Conservation (phyloP, 2,888 invertebrate genomes). For the Andrena marginata region DNA sequence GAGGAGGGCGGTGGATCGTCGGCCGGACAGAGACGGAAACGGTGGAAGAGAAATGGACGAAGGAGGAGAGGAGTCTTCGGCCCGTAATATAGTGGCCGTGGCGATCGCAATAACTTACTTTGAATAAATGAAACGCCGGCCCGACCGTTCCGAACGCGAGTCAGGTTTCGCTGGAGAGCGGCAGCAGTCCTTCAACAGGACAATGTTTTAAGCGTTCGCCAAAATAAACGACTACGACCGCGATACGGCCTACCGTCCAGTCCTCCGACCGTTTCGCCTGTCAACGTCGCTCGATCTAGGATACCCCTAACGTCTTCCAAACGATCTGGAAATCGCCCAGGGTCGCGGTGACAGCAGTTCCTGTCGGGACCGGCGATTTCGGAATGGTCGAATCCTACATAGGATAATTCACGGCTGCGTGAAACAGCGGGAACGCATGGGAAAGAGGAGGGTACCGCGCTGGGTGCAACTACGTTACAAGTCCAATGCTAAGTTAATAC, state of each 20-base stretch:
- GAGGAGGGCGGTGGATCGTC: conserved; percentile 21
- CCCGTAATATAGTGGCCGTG: conserved; percentile 81
- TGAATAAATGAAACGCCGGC: conserved; percentile 83
- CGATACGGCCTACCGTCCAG: conserved; percentile 50
- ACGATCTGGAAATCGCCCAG: conserved; percentile 29
- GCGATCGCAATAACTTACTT: conserved; percentile 84
- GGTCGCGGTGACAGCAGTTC: conserved; percentile 32
- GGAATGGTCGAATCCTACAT: too few species aligned
- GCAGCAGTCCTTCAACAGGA: conserved; percentile 78
- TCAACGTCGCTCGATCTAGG: conserved; percentile 66
- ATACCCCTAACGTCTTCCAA: conserved; percentile 46
- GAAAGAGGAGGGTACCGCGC: too few species aligned
- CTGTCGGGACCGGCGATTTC: background rate
- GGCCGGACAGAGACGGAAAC: conserved; percentile 59
- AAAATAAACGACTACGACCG: conserved; percentile 76
- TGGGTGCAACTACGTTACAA: too few species aligned
- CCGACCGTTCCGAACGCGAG: conserved; percentile 77
- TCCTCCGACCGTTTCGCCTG: conserved; percentile 51
- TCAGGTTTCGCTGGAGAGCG: conserved; percentile 75
- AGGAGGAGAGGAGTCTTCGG: conserved; percentile 75
- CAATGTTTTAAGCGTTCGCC: conserved; percentile 78
- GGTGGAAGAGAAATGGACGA: conserved; percentile 69
- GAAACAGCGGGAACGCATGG: too few species aligned
- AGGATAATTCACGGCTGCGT: too few species aligned
- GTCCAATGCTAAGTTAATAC: too few species aligned